Conservation (phyloP, 2,888 invertebrate genomes). For the Heteropelma amictum region DNA sequence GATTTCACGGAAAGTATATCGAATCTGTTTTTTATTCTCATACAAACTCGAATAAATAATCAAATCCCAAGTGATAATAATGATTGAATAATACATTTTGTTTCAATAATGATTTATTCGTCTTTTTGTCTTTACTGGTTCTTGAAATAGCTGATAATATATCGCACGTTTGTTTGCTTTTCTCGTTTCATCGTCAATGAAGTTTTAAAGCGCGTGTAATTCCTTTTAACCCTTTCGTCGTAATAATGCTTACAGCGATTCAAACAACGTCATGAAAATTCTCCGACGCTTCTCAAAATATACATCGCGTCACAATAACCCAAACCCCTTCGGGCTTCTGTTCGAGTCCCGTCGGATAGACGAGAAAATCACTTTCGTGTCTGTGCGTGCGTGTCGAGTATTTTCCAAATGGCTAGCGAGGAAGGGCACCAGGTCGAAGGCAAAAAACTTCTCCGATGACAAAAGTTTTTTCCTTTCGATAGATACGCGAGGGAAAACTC, state of each 20-base stretch:
- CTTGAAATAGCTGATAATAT: no score
- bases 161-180: no score
- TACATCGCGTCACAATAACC: slow-evolving; percentile 69
- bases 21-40: no score
- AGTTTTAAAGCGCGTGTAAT: slow-evolving; percentile 12
- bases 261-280: slow-evolving; percentile 72
- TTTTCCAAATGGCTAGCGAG: slow-evolving; percentile 20
- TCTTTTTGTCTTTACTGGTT: no score
- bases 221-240: slow-evolving; percentile 17
- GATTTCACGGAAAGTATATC: no score
- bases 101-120: no score
- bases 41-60: no score
- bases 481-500: not conserved
- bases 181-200: no score
- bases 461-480: not conserved
- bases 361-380: not conserved
- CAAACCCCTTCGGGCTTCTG: slow-evolving; percentile 58
- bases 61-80: no score
- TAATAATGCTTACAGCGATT: slow-evolving; percentile 2
- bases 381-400: not conserved
- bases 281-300: slow-evolving; percentile 70
- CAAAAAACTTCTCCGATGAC: not conserved
- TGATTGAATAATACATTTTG: no score
- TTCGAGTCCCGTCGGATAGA: slow-evolving; percentile 42
- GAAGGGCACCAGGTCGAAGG: slow-evolving; percentile 3